phyloP scores from a whole-genome alignment of 2,113 vertebrate species.

The Sapajus apella region DNA sequence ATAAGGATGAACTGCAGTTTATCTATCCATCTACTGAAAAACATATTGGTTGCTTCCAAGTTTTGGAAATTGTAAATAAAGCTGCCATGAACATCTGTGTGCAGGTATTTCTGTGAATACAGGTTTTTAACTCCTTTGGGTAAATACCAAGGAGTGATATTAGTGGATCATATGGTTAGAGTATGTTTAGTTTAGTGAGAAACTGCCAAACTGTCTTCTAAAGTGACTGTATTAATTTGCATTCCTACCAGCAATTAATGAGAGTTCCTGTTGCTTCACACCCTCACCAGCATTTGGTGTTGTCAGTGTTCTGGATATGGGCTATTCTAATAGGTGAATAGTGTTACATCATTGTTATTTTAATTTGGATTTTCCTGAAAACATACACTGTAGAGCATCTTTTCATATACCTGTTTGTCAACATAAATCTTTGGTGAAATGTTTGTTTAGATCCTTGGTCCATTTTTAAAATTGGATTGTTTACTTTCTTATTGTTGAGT shows the following conservation, averaged over 20 bases:
- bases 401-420: neutral
- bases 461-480: neutral
- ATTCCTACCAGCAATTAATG: neutral
- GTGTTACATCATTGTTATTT: neutral
- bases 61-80: neutral
- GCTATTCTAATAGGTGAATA: neutral
- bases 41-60: neutral
- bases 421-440: neutral
- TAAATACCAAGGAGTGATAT: neutral
- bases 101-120: neutral
- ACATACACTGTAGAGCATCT: neutral
- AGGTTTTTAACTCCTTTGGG: neutral
- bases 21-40: neutral
- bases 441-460: neutral
- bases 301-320: neutral
- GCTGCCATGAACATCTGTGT: neutral
- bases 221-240: neutral
- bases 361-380: neutral
- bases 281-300: neutral
- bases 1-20: neutral
- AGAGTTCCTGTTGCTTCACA: neutral
- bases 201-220: neutral
- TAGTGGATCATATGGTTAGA: neutral
- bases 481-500: slow-evolving; percentile 20
- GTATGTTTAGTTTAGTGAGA: neutral